Base-by-base conservation (phyloP, 2,797 vertebrate genomes). In the Crenichthys baileyi region DNA sequence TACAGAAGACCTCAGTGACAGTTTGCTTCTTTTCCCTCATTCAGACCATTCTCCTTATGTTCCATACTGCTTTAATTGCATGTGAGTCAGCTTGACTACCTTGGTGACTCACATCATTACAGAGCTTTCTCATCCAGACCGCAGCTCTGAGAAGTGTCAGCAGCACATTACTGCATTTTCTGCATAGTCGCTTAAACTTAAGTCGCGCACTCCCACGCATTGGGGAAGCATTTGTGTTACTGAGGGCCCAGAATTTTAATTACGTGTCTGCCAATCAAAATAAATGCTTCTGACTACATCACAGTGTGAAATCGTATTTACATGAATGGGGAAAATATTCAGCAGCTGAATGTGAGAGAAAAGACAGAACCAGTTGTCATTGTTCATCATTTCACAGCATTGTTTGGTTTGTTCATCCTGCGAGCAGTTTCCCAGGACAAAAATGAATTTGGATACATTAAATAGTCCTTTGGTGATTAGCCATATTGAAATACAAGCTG, bases 41-140 rank as follows among this genome's bases (percentile, higher is more conserved):
- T 5, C 63, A n/a, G n/a, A 39, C 63, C 77, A 46, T 63, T 82
- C 78, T 77, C 78, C 73, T 81, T 74, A 72, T 88, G 85, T 87
- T 86, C 87, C 76, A 29, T 72, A 79, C 74, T 79, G 86, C 90
- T 89, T 89, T 90, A 92, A 93, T 93, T 90, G 83, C 72, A 78
- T 88, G 86, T 89, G 88, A 90, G 88, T 94, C 92, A 93, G 88
- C 90, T 82, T 16, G 70, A 79, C 83, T 83, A 81, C 86, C 85
- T 91, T 72, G 2, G 74, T 82, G 87, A 89, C 88, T 90, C 86
- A 89, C 88, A 81, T 85, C 76, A 88, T 87, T 83, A 81, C 73
- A 79, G 89, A 82, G 82, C 82, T 75, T 85, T 87, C 81, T 86
- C 83, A 81, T 82, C 79, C 83, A 89, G 68, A 15, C 79, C 29